Percentiles rank a stretch among this genome's conserved stretches.
Conservation (phyloP, 1,140 invertebrate genomes). For the Drosophila mayri region DNA sequence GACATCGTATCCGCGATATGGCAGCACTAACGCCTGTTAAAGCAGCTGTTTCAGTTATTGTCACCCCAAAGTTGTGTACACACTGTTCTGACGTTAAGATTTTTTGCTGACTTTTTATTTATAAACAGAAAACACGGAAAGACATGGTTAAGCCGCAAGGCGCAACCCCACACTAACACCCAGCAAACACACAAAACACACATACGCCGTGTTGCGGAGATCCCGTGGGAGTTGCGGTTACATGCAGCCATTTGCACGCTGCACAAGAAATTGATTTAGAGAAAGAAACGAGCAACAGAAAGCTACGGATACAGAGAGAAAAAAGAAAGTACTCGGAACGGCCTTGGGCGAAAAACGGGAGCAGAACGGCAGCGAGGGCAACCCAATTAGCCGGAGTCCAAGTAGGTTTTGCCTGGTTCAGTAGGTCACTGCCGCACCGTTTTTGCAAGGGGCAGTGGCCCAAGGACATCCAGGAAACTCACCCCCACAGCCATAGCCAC, state of each 20-base stretch:
- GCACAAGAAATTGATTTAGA: conserved; percentile 60
- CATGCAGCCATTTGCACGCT: conserved; percentile 45
- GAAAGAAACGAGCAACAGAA: conserved; percentile 29
- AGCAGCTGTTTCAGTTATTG: conserved; percentile 50
- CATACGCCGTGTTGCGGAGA: conserved; percentile 12
- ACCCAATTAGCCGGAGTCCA: conserved; percentile 53
- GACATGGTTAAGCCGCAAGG: conserved; percentile 39
- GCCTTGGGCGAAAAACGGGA: conserved; percentile 53
- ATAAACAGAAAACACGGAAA: conserved; percentile 54
- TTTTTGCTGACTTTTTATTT: conserved; percentile 46
- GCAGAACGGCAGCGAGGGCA: conserved; percentile 30
- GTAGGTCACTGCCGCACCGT: conserved; percentile 57
- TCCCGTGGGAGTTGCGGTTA: conserved; percentile 15
- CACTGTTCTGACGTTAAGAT: conserved; percentile 44
- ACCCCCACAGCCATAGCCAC: conserved; percentile 13
- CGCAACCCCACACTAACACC: conserved; percentile 33
- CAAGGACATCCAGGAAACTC: conserved; percentile 49
- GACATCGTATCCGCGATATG: background rate
- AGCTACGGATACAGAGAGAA: conserved; percentile 33
- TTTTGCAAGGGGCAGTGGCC: conserved; percentile 42
- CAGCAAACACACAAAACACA: conserved; percentile 6
- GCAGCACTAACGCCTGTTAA: conserved; percentile 23
- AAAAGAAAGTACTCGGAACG: conserved; percentile 71
- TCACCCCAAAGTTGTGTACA: conserved; percentile 34
- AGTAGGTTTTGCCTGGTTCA: conserved; percentile 28